Conservation (phyloP, 2,888 invertebrate species). For the Diplazon laetatorius region DNA sequence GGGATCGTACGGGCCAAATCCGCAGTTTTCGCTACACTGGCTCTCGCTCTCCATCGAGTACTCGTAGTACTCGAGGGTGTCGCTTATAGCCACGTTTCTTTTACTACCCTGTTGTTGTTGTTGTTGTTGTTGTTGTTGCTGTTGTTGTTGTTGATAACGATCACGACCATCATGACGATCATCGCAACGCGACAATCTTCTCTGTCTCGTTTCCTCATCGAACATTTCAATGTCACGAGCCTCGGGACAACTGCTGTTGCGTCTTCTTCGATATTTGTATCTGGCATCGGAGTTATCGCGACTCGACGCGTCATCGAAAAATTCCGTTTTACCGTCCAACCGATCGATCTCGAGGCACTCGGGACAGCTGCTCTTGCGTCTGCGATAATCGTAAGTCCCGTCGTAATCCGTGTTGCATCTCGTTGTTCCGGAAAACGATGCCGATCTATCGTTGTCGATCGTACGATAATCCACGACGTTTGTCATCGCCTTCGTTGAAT, state of each 20-base stretch:
- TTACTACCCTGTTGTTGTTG: conserved; percentile 78
- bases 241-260: conserved; percentile 77
- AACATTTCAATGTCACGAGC: conserved; percentile 71
- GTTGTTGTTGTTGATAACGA: conserved; percentile 74
- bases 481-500: conserved; percentile 6
- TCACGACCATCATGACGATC: conserved; percentile 60
- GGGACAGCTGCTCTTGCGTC: conserved; percentile 80
- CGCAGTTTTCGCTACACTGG: conserved; percentile 83
- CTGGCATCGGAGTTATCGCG: conserved; percentile 63
- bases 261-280: conserved; percentile 70
- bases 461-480: conserved; percentile 35
- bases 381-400: conserved; percentile 64
- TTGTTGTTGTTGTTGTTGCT: conserved; percentile 68
- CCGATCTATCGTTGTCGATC: conserved; percentile 56
- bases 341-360: conserved; percentile 67
- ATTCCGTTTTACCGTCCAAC: not conserved
- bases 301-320: conserved; percentile 61
- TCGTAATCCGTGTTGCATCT: conserved; percentile 35
- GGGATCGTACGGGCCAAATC: conserved; percentile 82
- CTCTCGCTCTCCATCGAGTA: conserved; percentile 82
- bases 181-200: not conserved
- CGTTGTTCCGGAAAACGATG: conserved; percentile 61
- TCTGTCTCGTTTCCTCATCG: conserved; percentile 77
- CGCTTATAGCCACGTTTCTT: conserved; percentile 82
- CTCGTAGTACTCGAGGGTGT: conserved; percentile 82